Conservation (phyloP, 2,113 vertebrate genomes). For the Ictalurus furcatus region DNA sequence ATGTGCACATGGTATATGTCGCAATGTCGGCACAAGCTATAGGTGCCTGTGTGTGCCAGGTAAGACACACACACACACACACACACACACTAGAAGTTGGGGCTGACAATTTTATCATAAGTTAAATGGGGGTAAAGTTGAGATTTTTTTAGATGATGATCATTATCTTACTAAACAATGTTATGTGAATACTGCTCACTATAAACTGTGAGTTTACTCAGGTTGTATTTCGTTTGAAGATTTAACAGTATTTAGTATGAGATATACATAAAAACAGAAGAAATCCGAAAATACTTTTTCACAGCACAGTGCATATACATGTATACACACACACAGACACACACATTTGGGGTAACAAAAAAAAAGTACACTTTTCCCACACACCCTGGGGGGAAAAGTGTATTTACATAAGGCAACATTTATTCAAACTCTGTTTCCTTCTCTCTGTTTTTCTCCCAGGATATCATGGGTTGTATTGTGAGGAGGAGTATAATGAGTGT, state of each 20-base stretch:
- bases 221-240: no score
- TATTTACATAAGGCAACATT: neutral
- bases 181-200: neutral
- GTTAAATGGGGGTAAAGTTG: neutral
- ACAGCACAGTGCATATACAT: no score
- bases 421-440: slow-evolving; percentile 1
- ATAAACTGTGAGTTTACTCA: neutral
- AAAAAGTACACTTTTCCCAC: no score
- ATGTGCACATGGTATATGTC: slow-evolving; percentile 92
- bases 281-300: no score
- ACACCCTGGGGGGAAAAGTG: neutral
- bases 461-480: slow-evolving; percentile 96
- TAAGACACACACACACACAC: slow-evolving; percentile 57
- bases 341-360: no score
- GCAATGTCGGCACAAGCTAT: slow-evolving; percentile 92
- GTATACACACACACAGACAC: no score
- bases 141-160: neutral
- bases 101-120: neutral
- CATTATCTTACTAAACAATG: neutral
- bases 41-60: slow-evolving; percentile 95
- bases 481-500: slow-evolving; percentile 95
- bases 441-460: slow-evolving; percentile 69
- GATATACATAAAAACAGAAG: no score
- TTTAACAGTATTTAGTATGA: no score
- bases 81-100: neutral